These are phyloP conservation scores for Diaprepes abbreviatus DNA, from an alignment of 2,888 invertebrate species.

Conservation along the genomic window DNA sequence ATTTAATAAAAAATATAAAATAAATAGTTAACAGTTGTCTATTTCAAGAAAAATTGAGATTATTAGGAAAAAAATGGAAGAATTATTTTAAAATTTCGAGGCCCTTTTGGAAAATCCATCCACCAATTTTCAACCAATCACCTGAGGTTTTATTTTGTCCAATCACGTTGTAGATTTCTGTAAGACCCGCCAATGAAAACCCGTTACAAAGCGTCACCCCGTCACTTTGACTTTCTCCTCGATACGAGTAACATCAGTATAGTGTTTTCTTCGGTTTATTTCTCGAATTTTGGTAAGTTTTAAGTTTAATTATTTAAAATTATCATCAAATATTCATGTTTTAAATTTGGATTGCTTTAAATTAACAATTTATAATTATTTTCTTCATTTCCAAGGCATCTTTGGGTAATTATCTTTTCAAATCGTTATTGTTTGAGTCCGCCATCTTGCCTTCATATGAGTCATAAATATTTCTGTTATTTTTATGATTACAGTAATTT, in stretches of 20 bases:
- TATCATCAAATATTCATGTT: background rate
- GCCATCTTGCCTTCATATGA: slow-evolving; percentile 40
- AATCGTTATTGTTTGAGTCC: slow-evolving; percentile 21
- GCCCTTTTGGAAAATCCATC: background rate
- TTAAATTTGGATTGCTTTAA: background rate
- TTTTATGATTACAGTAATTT: background rate
- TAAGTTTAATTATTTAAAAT: slow-evolving; percentile 13
- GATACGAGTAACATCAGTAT: background rate
- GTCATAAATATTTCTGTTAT: slow-evolving; percentile 1
- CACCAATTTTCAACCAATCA: slow-evolving; percentile 50
- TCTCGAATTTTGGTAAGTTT: slow-evolving; percentile 29
- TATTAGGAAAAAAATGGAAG: background rate
- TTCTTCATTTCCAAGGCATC: background rate
- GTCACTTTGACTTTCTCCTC: slow-evolving; percentile 53
- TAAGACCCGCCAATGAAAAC: slow-evolving; percentile 49
- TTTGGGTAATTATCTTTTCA: background rate
- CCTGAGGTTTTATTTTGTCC: slow-evolving; percentile 53
- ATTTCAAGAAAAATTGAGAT: background rate
- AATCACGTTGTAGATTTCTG: slow-evolving; percentile 49
- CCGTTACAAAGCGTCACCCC: slow-evolving; percentile 53
- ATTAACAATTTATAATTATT: background rate
- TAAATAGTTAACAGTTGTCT: background rate
- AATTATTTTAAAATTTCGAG: background rate
- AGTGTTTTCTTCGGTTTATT: slow-evolving; percentile 25
- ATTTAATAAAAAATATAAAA: background rate